Base-by-base conservation (phyloP, 2,888 invertebrate species). In the Drosophila diplacantha region DNA sequence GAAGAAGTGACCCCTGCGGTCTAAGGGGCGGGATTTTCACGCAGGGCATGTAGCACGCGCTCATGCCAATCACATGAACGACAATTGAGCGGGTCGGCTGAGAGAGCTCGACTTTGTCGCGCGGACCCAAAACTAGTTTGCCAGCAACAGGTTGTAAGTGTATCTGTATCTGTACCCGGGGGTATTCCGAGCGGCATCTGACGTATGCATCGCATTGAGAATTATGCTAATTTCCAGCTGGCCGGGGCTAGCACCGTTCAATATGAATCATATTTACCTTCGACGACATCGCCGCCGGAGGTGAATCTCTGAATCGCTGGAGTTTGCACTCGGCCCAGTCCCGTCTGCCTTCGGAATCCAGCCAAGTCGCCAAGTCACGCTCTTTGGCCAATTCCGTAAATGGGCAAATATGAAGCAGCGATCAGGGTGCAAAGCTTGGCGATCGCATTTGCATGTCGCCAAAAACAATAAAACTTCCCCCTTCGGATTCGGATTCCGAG, bases 181-280 rank as follows among this genome's bases (percentile, higher is more conserved):
- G 69, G 51, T 58, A 80, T 76, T 69, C 59, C 62, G 39, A 41
- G 29, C 26, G 22, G 35, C 46, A 44, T 32, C 49, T 64, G 69
- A 65, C 63, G 60, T 41, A 37, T 44, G 43, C 22, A 24, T 68
- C 44, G 62, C 64, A 61, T 71, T 79, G 70, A 81, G 76, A 81
- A 68, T 61, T 81, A 81, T 80, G 81, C 71, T 74, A 78, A 75
- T 78, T 75, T 66, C 34, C 47, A 72, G 72, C 64, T 67, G 76
- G 74, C 69, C 69, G 69, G 71, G 75, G 67, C 69, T 69, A 70
- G 63, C 69, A 70, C 71, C 69, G 53, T 39, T 49, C 43, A 14
- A 72, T 71, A 75, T 83, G 79, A 81, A 64, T 83, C 75, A 83
- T 34, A 64, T 66, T 64, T 62, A 65, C 83, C 77, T 79, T 80